phyloP scores from a whole-genome alignment of 2,888 invertebrate species.

The Lydus trimaculatus region DNA sequence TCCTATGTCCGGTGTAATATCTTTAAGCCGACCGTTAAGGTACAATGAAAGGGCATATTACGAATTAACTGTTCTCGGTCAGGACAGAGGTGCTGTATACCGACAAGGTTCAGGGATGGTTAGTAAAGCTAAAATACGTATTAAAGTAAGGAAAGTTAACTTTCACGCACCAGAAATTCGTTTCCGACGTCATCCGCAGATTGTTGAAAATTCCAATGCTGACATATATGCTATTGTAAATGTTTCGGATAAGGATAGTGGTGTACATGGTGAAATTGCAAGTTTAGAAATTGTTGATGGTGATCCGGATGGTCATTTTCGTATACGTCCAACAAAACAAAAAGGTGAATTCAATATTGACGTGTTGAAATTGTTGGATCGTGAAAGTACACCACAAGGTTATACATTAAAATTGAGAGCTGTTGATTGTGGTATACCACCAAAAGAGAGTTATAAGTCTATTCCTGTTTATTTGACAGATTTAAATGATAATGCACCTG shows the following conservation, averaged over 20 bases:
- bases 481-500: slow-evolving; percentile 85
- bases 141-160: slow-evolving; percentile 84
- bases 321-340: slow-evolving; percentile 71
- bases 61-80: slow-evolving; percentile 81
- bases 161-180: slow-evolving; percentile 85
- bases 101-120: slow-evolving; percentile 64
- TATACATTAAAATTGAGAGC: slow-evolving; percentile 90
- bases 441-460: slow-evolving; percentile 78
- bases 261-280: slow-evolving; percentile 84
- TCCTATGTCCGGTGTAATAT: slow-evolving; percentile 89
- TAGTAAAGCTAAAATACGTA: slow-evolving; percentile 78
- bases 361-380: slow-evolving; percentile 77
- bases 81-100: slow-evolving; percentile 79
- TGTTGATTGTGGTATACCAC: slow-evolving; percentile 82
- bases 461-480: slow-evolving; percentile 84
- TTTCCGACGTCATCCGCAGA: slow-evolving; percentile 79
- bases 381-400: slow-evolving; percentile 79
- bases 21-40: slow-evolving; percentile 79
- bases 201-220: slow-evolving; percentile 81
- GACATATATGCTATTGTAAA: slow-evolving; percentile 90
- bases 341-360: slow-evolving; percentile 81
- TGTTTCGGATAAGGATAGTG: slow-evolving; percentile 83
- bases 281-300: slow-evolving; percentile 86
- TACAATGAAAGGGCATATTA: slow-evolving; percentile 75
- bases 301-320: slow-evolving; percentile 89